Evolutionary conservation across 2,888 invertebrate genomes (phyloP).

Genomic region (Euphydryas editha): DNA sequence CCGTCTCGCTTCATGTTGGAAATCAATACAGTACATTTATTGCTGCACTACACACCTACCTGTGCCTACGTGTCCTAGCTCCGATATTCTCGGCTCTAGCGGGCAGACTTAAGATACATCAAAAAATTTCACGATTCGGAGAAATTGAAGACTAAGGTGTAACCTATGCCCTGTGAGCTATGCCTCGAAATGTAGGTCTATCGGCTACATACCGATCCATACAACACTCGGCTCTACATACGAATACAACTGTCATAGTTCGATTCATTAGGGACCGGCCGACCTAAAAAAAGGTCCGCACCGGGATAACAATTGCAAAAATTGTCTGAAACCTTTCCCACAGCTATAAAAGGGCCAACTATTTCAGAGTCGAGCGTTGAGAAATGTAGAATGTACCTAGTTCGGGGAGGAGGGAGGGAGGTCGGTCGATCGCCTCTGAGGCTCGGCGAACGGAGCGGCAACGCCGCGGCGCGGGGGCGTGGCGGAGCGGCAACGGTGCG

Average conservation of each 20-base stretch:
- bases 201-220: neutral
- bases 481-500: constrained; percentile 63
- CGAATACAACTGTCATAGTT: constrained; percentile 3
- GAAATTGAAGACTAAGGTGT: constrained; percentile 18
- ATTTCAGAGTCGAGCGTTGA: constrained; percentile 61
- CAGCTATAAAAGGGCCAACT: constrained; percentile 53
- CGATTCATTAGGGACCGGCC: constrained; percentile 3
- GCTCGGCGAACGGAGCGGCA: constrained; percentile 59
- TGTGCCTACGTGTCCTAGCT: constrained; percentile 5
- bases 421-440: constrained; percentile 76
- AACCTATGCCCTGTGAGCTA: constrained; percentile 16
- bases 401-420: constrained; percentile 54
- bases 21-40: constrained; percentile 36
- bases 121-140: neutral
- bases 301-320: constrained; percentile 31
- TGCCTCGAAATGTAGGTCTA: constrained; percentile 15
- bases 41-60: constrained; percentile 15
- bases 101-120: neutral
- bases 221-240: constrained; percentile 9
- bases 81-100: constrained; percentile 22
- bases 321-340: constrained; percentile 41
- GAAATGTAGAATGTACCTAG: constrained; percentile 61
- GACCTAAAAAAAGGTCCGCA: neutral
- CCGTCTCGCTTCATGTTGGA: constrained; percentile 28
- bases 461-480: constrained; percentile 56